A percentile compares a stretch with the other conserved stretches of the same genome.
These are phyloP conservation scores for Hypercompe scribonia DNA, from an alignment of 2,888 invertebrate genomes.

Conservation along the genomic window DNA sequence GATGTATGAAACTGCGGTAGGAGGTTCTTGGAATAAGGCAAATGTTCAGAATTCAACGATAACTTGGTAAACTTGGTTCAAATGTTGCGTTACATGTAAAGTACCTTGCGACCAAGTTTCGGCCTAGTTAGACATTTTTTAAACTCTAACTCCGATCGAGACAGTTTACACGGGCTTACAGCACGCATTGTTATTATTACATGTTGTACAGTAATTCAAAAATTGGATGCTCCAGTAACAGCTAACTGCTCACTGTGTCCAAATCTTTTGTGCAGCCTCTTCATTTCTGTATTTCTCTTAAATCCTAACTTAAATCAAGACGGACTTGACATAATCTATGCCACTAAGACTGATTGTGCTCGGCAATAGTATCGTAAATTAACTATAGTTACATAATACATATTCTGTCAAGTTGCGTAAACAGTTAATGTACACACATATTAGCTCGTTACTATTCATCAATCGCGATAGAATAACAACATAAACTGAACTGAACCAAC, in stretches of 20 bases:
- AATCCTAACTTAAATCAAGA: conserved; percentile 1
- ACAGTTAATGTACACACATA: conserved; percentile 2
- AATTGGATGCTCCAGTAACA: not conserved
- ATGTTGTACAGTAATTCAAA: too few relatives aligned
- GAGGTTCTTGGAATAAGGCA: not conserved
- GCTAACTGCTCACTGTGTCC: not conserved
- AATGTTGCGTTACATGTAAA: too few relatives aligned
- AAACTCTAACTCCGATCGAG: too few relatives aligned
- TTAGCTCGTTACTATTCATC: not conserved
- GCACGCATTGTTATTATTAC: too few relatives aligned
- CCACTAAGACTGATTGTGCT: conserved; percentile 10
- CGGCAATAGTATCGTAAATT: not conserved
- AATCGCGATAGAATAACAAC: not conserved
- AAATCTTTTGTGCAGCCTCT: not conserved
- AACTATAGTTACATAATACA: conserved; percentile 9
- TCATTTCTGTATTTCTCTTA: not conserved
- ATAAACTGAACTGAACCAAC: not conserved
- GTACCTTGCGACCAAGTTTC: too few relatives aligned
- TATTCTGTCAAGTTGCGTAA: not conserved
- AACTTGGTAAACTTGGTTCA: too few relatives aligned
- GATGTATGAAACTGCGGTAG: not conserved
- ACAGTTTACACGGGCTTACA: too few relatives aligned
- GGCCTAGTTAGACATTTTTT: too few relatives aligned
- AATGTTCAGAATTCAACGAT: not conserved
- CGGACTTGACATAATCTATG: conserved; percentile 8